These are phyloP conservation scores for Clavelina lepadiformis DNA, from an alignment of 23 tunicate genomes.

Conservation along the genomic window DNA sequence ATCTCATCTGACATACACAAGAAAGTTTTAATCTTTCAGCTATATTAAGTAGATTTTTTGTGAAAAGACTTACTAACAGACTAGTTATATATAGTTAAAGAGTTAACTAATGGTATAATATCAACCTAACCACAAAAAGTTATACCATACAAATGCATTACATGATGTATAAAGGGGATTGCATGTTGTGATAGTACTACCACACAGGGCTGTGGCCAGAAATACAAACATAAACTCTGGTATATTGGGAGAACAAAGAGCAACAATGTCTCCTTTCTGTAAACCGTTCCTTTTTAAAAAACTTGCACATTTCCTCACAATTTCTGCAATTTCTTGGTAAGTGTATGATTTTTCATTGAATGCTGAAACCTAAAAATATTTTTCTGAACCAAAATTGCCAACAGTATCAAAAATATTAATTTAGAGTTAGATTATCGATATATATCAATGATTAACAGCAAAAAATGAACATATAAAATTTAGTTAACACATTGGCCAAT, in stretches of 20 bases:
- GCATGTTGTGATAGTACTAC: background rate
- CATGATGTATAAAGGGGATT: background rate
- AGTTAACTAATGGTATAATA: background rate
- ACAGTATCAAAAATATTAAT: too few relatives aligned
- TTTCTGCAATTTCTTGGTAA: background rate
- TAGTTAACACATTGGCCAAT: too few relatives aligned
- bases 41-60: too few relatives aligned
- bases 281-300: background rate
- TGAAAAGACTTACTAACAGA: too few relatives aligned
- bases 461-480: too few relatives aligned
- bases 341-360: background rate
- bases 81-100: too few relatives aligned
- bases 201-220: background rate
- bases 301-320: background rate
- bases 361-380: background rate
- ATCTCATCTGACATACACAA: background rate
- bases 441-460: too few relatives aligned
- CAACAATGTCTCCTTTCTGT: background rate
- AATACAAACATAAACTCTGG: background rate
- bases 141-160: too few relatives aligned
- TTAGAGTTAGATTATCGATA: too few relatives aligned
- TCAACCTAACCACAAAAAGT: background rate
- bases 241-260: background rate
- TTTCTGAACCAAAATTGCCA: too few relatives aligned
- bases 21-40: too few relatives aligned